Evolutionary conservation across 2,113 vertebrate species (phyloP).

Genomic region (Eurystomus gularis): DNA sequence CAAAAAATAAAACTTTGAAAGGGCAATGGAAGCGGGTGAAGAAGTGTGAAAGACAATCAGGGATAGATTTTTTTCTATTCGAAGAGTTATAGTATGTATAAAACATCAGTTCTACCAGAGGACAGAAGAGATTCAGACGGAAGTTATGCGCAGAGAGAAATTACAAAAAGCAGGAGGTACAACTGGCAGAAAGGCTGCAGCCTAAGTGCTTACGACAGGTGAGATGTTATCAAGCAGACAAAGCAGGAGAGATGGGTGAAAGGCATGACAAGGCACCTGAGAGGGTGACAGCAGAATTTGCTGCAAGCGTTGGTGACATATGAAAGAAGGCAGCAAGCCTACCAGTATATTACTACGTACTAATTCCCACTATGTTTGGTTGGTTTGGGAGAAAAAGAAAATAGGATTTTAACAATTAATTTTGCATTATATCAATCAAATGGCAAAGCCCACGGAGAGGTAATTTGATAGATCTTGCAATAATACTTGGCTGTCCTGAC

Average conservation of each 20-base stretch:
- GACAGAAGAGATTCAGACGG: not conserved
- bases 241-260: not conserved
- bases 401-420: not conserved
- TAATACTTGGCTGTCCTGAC: fast-evolving
- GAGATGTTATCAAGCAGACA: not conserved
- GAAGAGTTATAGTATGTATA: not conserved
- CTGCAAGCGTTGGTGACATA: not conserved
- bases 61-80: not conserved
- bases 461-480: not conserved
- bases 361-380: not conserved
- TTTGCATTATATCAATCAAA: not conserved
- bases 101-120: not conserved
- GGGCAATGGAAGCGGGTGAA: not conserved
- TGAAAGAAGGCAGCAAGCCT: not conserved
- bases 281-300: not conserved
- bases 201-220: not conserved
- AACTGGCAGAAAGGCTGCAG: not conserved
- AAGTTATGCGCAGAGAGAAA: not conserved
- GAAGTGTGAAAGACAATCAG: not conserved
- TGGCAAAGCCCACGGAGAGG: fast-evolving
- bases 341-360: not conserved
- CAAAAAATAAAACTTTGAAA: not conserved
- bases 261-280: not conserved
- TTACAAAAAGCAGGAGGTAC: not conserved
- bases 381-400: not conserved